Evolutionary conservation across 2,113 vertebrate species (phyloP).

Genomic region (Rafetus swinhoei): DNA sequence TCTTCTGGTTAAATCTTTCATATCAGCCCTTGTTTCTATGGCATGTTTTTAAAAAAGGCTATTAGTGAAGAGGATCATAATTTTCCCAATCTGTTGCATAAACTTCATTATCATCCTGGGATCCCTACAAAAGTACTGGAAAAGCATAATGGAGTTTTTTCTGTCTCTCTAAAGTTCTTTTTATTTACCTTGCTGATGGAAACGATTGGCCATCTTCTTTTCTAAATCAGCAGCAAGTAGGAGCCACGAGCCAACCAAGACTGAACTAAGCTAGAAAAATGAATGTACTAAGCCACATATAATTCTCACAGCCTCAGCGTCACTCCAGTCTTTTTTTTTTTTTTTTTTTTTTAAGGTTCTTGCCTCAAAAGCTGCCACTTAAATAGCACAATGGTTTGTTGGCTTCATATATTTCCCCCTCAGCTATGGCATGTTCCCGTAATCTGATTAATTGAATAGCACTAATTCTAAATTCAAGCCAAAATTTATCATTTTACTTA

Average conservation of each 20-base stretch:
- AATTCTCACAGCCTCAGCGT: not conserved
- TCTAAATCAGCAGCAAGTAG: conserved; percentile 47
- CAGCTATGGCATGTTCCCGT: not conserved
- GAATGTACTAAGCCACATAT: not conserved
- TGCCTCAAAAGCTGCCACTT: not conserved
- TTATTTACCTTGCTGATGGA: conserved; percentile 60
- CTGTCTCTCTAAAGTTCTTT: conserved; percentile 15
- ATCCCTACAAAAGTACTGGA: not conserved
- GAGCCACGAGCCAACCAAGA: conserved; percentile 20
- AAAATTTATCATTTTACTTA: not conserved
- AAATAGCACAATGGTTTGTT: not conserved
- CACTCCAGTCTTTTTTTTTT: not conserved
- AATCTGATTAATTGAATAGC: not conserved
- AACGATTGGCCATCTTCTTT: conserved; percentile 53
- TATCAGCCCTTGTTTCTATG: conserved; percentile 56
- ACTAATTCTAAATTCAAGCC: not conserved
- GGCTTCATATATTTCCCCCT: not conserved
- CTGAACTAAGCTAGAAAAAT: not conserved
- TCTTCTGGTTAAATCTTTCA: conserved; percentile 44
- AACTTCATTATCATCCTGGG: conserved; percentile 20
- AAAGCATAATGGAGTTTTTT: not conserved
- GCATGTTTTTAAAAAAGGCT: conserved; percentile 20
- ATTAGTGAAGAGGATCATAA: not conserved
- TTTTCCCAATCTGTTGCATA: conserved; percentile 57
- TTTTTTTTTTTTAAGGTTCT: not conserved